Evolutionary conservation across 2,797 vertebrate genomes (phyloP), one percentile per base, ranked within the genome.

Genomic region (Coregonus suidteri): DNA sequence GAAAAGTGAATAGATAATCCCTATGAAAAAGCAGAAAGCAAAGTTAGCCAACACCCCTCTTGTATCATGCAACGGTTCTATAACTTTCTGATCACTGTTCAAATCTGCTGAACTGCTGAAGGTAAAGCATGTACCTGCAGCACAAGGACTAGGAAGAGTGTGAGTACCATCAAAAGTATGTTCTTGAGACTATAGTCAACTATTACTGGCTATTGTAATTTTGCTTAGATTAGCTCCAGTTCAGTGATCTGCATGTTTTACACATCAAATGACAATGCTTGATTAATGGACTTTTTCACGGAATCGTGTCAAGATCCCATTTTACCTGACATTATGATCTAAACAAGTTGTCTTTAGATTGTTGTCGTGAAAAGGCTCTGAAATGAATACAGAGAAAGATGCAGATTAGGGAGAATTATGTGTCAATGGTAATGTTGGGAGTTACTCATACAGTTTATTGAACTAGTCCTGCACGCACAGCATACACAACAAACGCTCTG

Each of bases 1-100:
- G 9, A 69, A 75, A 68, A 67, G 77, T 69, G 75, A 66, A 69
- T 74, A 72, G 69, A 79, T 69, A 66, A 64, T 25, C 59, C 59
- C 59, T 25, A 64, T 25, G 20, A 64, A 30, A 64, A 64, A 6
- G 54, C 16, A 13, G 41, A 70, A 76, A 47, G 41, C 64, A 20
- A 35, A 47, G 66, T 31, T 9, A 35, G 65, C 30, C 65, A 31
- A 67, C 65, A 35, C 65, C 70, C 30, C 70, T 71, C 25, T 71
- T 51, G 41, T 41, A 3, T 51, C 35, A 25, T 51, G n/a, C 41
- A 25, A 71, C 18, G 1, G 16, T 18, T 25, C n/a, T 71, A 20
- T 4, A 71, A 52, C n/a, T 25, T 2, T 31, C 52, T 53, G 25
- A 72, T 52, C 71, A 7, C 52, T 4, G 25, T 6, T 72, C 15